Percentiles rank a stretch among this genome's conserved stretches.
Evolutionary conservation across 2,888 invertebrate genomes (phyloP).

Genomic region (Tipula unca): DNA sequence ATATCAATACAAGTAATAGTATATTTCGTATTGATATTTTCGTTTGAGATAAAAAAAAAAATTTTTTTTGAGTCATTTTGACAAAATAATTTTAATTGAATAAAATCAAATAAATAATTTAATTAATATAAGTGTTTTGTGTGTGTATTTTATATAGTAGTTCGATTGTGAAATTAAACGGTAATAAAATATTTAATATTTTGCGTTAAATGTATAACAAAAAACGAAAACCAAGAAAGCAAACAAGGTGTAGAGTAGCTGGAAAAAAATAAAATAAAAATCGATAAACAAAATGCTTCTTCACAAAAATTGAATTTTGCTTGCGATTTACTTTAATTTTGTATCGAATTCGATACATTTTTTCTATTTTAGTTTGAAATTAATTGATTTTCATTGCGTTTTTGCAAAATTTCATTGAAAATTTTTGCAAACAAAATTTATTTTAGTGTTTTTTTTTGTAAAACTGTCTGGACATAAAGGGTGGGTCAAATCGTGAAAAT

Average conservation of each 20-base stretch:
- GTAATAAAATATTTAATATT: background rate
- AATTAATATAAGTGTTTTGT: background rate
- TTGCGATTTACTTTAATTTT: background rate
- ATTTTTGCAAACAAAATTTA: background rate
- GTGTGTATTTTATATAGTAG: background rate
- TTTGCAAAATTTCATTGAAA: background rate
- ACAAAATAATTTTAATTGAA: background rate
- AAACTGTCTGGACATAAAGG: background rate
- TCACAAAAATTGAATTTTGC: background rate
- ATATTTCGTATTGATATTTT: background rate
- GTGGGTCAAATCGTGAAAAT: background rate
- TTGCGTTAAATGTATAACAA: background rate
- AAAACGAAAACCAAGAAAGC: background rate
- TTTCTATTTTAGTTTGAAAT: background rate
- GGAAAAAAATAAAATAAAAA: background rate
- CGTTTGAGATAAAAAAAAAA: background rate
- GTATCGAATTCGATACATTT: background rate
- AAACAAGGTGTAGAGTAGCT: background rate
- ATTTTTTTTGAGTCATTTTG: background rate
- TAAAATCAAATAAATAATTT: background rate
- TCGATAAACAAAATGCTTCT: background rate
- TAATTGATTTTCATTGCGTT: background rate
- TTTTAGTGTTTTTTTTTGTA: background rate
- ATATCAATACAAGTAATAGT: background rate
- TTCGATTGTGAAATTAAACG: background rate